Evolutionary conservation across 2,113 vertebrate species (phyloP), one percentile per base, ranked within the genome.

Genomic region (Prochilodus magdalenae): DNA sequence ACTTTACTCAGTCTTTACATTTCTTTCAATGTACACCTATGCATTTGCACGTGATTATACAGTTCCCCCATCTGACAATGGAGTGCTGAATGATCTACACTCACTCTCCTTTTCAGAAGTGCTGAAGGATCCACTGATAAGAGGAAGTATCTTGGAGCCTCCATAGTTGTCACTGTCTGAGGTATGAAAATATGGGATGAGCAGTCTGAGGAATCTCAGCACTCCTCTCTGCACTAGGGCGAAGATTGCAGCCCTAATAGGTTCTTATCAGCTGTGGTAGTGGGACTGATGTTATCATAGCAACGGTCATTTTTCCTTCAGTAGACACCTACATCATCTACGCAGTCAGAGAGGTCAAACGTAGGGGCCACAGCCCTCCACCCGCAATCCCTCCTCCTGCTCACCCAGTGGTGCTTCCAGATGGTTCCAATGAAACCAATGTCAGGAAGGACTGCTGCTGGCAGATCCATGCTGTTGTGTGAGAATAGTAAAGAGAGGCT

Each of bases 401-500:
- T 67, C 40, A 55, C 29, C 20, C 53, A 75, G 66, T 3, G 16
- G 29, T 20, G 30, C 59, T 26, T 84, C 77, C 82, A 84, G 63
- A 84, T 84, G 77, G 59, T 80, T 80, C 40, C 62, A 79, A 84
- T 84, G 79, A 75, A 75, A 60, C 40, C 47, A 62, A 63, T 77
- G 73, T 71, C 80, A 77, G 81, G 74, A 69, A 63, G 55, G 74
- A 77, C n/a, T 47, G 59, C 69, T 76, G 63, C 73, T 75, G 73
- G 63, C 80, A 76, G 66, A 83, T 60, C 53, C 30, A 20, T 14
- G 12, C 65, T 53, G 47, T 62, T 62, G 55, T 60, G 26, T 60
- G 66, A 44, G 40, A 30, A 66, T 71, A 77, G 44, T 71, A 24
- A 70, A 53, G 55, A 80, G 20, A 27, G 30, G 77, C 69, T 63